Percentiles rank a stretch among this genome's conserved stretches.
These are phyloP conservation scores for Pelodytes ibericus DNA, from an alignment of 2,797 vertebrate genomes.

Conservation along the genomic window DNA sequence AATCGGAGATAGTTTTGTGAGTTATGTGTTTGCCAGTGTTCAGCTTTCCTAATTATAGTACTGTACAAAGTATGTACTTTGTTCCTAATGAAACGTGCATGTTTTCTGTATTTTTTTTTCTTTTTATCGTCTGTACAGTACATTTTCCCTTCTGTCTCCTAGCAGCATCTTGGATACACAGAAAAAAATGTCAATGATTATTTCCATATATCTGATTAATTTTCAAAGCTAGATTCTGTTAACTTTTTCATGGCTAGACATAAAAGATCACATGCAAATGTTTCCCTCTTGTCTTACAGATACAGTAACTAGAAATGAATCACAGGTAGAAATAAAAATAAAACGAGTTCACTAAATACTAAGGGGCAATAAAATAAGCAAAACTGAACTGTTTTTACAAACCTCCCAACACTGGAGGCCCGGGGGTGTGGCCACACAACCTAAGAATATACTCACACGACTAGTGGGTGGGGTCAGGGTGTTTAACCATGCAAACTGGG, in stretches of 20 bases:
- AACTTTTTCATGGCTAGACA: slow-evolving; percentile 31
- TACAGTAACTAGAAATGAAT: background rate
- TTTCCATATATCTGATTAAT: slow-evolving; percentile 48
- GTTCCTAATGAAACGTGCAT: slow-evolving; percentile 36
- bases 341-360: background rate
- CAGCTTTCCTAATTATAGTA: slow-evolving; percentile 50
- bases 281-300: background rate
- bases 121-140: slow-evolving; percentile 26
- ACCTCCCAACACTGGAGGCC: no score
- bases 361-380: background rate
- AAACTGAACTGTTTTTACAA: no score
- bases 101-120: no score
- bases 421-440: no score
- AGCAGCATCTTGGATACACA: slow-evolving; percentile 47
- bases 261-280: background rate
- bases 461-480: no score
- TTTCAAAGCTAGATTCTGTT: slow-evolving; percentile 20
- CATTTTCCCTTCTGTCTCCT: slow-evolving; percentile 51
- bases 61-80: slow-evolving; percentile 42
- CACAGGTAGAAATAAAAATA: background rate
- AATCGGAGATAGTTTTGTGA: background rate
- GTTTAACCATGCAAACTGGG: no score
- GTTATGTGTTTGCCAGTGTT: slow-evolving; percentile 26
- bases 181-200: slow-evolving; percentile 40
- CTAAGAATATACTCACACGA: no score